These are phyloP conservation scores for Sebastes trivittatus DNA, from an alignment of 2,797 vertebrate species.

Conservation along the genomic window DNA sequence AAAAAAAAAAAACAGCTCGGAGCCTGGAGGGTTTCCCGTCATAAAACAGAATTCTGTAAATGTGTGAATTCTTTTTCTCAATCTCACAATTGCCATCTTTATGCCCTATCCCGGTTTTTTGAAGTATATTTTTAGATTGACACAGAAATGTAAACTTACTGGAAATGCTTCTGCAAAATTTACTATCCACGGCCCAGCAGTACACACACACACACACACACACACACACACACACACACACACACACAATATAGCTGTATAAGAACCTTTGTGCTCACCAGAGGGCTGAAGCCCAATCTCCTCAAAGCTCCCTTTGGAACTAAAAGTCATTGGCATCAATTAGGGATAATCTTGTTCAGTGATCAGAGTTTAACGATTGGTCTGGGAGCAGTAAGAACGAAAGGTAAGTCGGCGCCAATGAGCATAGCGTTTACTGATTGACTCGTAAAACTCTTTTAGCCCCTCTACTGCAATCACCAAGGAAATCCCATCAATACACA, in stretches of 20 bases:
- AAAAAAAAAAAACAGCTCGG: background rate
- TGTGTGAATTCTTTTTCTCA: background rate
- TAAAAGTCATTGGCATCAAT: constrained; percentile 78
- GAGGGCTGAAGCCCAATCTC: constrained; percentile 48
- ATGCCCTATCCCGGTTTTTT: background rate
- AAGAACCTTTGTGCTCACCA: constrained; percentile 34
- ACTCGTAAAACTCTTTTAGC: constrained; percentile 70
- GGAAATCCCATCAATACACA: constrained; percentile 70
- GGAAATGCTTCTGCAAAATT: background rate
- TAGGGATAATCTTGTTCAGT: constrained; percentile 78
- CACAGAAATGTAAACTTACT: background rate
- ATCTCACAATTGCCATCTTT: background rate
- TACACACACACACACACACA: background rate
- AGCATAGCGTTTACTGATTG: constrained; percentile 68
- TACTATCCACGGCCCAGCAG: background rate
- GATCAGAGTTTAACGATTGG: constrained; percentile 77
- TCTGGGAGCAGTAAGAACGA: constrained; percentile 70
- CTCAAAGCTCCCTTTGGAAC: constrained; percentile 57
- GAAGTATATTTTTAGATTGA: background rate
- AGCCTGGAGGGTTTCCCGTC: background rate
- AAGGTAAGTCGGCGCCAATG: constrained; percentile 65
- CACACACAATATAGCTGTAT: constrained; percentile 21
- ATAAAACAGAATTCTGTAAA: background rate
- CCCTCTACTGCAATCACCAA: constrained; percentile 69
- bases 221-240: too few species aligned